These are phyloP conservation scores for Otus sunia DNA, from an alignment of 2,113 vertebrate species.

Conservation along the genomic window DNA sequence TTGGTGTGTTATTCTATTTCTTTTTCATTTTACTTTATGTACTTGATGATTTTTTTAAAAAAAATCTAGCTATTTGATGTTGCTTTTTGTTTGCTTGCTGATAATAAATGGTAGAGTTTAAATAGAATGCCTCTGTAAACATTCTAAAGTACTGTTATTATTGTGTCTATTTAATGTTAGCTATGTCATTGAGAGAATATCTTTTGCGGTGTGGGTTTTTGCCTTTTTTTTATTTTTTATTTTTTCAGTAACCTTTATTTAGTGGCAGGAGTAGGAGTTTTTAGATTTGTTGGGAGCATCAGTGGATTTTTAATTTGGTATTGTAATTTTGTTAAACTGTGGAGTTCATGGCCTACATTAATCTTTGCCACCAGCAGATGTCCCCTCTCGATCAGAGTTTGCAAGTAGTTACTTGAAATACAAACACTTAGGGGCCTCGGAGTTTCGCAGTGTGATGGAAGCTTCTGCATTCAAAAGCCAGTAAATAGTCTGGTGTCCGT, in stretches of 20 bases:
- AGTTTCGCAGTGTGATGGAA: background rate
- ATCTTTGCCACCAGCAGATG: conserved; percentile 32
- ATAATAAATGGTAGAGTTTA: background rate
- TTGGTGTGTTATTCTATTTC: background rate
- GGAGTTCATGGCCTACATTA: background rate
- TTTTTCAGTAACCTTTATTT: background rate
- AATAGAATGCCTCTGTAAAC: background rate
- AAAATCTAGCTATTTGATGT: background rate
- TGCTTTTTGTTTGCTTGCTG: background rate
- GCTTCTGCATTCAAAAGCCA: background rate
- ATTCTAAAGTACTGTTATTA: background rate
- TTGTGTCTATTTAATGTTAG: background rate
- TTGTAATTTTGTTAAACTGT: background rate
- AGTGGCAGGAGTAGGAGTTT: background rate
- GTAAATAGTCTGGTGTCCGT: background rate
- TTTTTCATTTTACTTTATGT: background rate
- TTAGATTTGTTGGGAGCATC: background rate
- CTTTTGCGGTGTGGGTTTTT: background rate
- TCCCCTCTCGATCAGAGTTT: background rate
- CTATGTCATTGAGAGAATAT: background rate
- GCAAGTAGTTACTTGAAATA: accelerated
- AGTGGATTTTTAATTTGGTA: background rate
- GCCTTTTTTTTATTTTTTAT: background rate
- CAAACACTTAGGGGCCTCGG: background rate
- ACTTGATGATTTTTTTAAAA: background rate